These are phyloP conservation scores for Syrphus vitripennis DNA, from an alignment of 2,888 invertebrate species.

Conservation along the genomic window DNA sequence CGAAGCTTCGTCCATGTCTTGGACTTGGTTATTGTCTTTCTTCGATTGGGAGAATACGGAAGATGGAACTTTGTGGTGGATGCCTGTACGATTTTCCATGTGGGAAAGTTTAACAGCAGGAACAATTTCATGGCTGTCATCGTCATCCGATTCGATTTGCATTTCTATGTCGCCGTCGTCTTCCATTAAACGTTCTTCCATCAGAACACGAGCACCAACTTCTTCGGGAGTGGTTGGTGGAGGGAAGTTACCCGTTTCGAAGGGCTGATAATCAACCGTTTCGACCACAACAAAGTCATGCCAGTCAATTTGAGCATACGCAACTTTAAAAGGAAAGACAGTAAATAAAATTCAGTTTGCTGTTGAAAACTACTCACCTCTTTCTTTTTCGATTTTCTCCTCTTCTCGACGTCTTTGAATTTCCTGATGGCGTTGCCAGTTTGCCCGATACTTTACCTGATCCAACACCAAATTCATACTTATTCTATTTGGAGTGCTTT, in stretches of 20 bases:
- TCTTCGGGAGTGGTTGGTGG: slow-evolving; percentile 98
- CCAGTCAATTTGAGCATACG: slow-evolving; percentile 99
- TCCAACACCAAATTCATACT: slow-evolving; percentile 86
- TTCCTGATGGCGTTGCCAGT: slow-evolving; percentile 98
- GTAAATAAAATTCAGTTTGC: slow-evolving; percentile 12
- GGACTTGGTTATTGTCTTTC: slow-evolving; percentile 85
- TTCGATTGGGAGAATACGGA: slow-evolving; percentile 79
- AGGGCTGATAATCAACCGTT: slow-evolving; percentile 98
- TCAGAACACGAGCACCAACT: slow-evolving; percentile 96
- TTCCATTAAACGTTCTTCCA: slow-evolving; percentile 91
- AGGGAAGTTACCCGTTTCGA: slow-evolving; percentile 97
- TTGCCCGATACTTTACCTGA: slow-evolving; percentile 96
- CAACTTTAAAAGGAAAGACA: slow-evolving; percentile 82
- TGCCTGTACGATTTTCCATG: slow-evolving; percentile 85
- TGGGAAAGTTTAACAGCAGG: slow-evolving; percentile 83
- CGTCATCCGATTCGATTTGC: slow-evolving; percentile 94
- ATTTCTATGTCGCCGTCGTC: slow-evolving; percentile 92
- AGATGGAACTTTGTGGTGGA: slow-evolving; percentile 79
- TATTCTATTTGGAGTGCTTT: slow-evolving; percentile 85
- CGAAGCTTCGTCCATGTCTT: slow-evolving; percentile 96
- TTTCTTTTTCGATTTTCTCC: slow-evolving; percentile 96
- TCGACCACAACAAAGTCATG: slow-evolving; percentile 99
- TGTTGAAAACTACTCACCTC: too few relatives aligned
- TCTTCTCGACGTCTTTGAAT: slow-evolving; percentile 96
- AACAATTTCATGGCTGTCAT: slow-evolving; percentile 81